Evolutionary conservation across 2,113 vertebrate genomes (phyloP), one percentile per base, ranked within the genome.

Genomic region (Cercopithecus mona): DNA sequence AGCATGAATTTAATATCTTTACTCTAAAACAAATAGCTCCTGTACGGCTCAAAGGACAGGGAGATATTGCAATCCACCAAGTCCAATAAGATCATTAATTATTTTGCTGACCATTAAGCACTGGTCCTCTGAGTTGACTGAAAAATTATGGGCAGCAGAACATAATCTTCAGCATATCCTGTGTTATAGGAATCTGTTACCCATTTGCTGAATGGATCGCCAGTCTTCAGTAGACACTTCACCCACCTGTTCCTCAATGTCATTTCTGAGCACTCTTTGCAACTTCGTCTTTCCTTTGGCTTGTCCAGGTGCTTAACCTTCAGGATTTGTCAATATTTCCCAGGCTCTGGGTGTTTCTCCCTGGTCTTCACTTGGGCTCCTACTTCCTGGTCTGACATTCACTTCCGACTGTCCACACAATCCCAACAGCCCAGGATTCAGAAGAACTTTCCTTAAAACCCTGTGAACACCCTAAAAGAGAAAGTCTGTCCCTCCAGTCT

Each of bases 1-100:
- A 30, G 88, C 57, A 20, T 80, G 81, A 84, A 59, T 93, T 94
- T 93, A 78, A 68, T 88, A 48, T 93, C 89, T 88, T 38, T 68
- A 43, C 88, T 80, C 70, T 40, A n/a, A 94, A 52, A 93, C 72
- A 89, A 88, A 93, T 66, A 78, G 88, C 70, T 32, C 14, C 92
- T 48, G 16, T 30, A 40, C 93, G 50, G 32, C 78, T 52, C 50
- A n/a, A 48, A 94, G 82, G 68, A 95, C 79, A 55, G 18, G 92
- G 85, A 50, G 78, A 38, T 55, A 70, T 75, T 75, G 35, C 18
- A 43, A 45, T 45, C 59, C 38, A 72, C 57, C 18, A 11, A 27
- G 78, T 5, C 64, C 89, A 78, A 16, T n/a, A 40, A 88, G 89
- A 66, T 52, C 78, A 40, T 86, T 83, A 80, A 82, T 91, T 81